These are phyloP conservation scores for Oenanthe melanoleuca DNA, from an alignment of 2,113 vertebrate genomes.

Conservation along the genomic window DNA sequence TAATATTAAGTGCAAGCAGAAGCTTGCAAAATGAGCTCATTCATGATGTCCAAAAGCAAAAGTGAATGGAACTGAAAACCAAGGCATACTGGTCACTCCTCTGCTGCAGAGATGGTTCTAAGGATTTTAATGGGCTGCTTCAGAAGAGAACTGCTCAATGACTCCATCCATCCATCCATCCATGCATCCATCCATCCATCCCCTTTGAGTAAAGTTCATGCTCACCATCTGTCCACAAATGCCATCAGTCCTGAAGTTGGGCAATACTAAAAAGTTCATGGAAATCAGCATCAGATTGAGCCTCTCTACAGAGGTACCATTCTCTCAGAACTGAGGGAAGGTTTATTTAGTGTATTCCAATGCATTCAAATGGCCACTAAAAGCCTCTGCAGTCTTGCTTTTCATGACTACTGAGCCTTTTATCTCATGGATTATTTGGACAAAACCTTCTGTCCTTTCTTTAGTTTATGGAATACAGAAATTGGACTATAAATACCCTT, in stretches of 20 bases:
- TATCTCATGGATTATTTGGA: not conserved
- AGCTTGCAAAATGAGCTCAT: not conserved
- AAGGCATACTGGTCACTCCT: not conserved
- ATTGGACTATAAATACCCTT: not conserved
- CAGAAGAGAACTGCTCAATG: not conserved
- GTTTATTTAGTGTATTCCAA: not conserved
- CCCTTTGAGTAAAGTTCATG: not conserved
- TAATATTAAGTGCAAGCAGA: not conserved
- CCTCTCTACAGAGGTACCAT: not conserved
- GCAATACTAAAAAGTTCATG: not conserved
- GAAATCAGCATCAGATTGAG: not conserved
- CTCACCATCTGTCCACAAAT: not conserved
- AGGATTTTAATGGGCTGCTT: not conserved
- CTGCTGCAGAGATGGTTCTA: not conserved
- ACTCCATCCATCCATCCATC: not conserved
- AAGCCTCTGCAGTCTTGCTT: not conserved
- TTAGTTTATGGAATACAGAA: not conserved
- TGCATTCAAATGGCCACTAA: not conserved
- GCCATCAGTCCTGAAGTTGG: not conserved
- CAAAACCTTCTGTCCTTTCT: not conserved
- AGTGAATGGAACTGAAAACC: not conserved
- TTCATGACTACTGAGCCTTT: not conserved
- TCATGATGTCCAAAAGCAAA: not conserved
- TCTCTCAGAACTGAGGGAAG: not conserved
- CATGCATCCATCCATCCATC: not conserved